These are phyloP conservation scores for Margarornis squamiger DNA, from an alignment of 2,797 vertebrate genomes.

Conservation along the genomic window DNA sequence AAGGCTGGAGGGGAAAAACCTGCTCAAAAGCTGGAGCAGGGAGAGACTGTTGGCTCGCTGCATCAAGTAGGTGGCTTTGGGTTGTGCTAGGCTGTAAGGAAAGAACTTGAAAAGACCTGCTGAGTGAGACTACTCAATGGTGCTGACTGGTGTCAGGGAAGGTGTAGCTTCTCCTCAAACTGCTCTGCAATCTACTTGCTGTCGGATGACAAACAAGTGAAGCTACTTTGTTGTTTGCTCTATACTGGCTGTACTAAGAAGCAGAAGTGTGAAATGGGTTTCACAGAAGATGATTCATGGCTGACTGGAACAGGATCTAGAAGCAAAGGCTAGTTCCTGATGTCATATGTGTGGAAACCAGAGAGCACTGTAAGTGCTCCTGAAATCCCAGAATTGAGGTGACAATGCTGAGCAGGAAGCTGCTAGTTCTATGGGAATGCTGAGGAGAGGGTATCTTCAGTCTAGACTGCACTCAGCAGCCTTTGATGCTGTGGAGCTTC, in stretches of 20 bases:
- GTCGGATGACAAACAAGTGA: neutral
- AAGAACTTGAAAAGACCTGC: neutral
- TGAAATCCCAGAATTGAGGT: neutral
- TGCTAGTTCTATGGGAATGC: neutral
- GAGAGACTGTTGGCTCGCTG: neutral
- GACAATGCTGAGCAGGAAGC: neutral
- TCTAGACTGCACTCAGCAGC: neutral
- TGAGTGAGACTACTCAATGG: neutral
- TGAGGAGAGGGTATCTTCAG: neutral
- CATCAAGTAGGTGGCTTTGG: neutral
- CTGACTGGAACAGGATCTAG: neutral
- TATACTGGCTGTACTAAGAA: neutral
- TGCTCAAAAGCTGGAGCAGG: neutral
- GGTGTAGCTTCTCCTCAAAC: neutral
- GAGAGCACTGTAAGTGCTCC: neutral
- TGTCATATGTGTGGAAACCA: rapidly evolving
- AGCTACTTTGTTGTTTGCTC: neutral
- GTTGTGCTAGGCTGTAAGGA: neutral
- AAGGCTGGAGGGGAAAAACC: neutral
- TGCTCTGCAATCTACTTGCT: neutral
- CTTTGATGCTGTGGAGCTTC: neutral
- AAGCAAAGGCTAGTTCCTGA: neutral
- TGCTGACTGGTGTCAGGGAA: neutral
- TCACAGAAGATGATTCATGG: neutral
- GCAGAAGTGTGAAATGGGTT: neutral